Base-by-base conservation (phyloP, 1,140 invertebrate species). In the Latrodectus geometricus region DNA sequence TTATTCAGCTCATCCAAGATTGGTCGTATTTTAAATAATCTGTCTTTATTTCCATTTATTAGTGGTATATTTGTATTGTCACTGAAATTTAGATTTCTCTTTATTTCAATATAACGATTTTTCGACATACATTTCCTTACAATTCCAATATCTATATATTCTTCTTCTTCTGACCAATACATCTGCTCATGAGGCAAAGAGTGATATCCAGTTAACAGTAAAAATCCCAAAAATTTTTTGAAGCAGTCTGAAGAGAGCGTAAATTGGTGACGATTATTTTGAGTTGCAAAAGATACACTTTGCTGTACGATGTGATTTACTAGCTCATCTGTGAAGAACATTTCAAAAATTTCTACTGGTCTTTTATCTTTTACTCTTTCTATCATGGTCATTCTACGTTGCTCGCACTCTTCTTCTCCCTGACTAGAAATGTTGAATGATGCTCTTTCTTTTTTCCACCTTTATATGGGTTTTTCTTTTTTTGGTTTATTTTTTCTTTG, bases 41-140 rank as follows among this genome's bases (percentile, higher is more conserved):
- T 75, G 73, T 75, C 73, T 75, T 75, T 75, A 50, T 75, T 75
- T 75, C 73, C 73, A 75, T 75, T 75, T 75, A 75, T 75, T 75
- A 75, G 49, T 75, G 73, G 73, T 75, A 75, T 75, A 75, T 75
- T 75, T 75, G 73, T 75, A 75, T 75, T 75, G 73, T 75, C 73
- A 75, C 73, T 75, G 73, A 75, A 75, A 75, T 75, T 48, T 75
- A 75, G 73, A 75, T 75, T 75, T 75, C 73, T 75, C 49, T 75
- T 75, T 75, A 75, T 75, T 75, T 75, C 73, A 75, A 75, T 75
- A 75, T 75, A 75, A 75, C 73, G 73, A 75, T 75, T 75, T 75
- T 75, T 75, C 73, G 73, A 75, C 73, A 75, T 75, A 75, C 73
- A 75, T 75, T 75, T 75, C 73, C 73, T 75, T 75, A 75, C 73